These are phyloP conservation scores for Neostethus bicornis DNA, from an alignment of 2,797 vertebrate species.

Conservation along the genomic window DNA sequence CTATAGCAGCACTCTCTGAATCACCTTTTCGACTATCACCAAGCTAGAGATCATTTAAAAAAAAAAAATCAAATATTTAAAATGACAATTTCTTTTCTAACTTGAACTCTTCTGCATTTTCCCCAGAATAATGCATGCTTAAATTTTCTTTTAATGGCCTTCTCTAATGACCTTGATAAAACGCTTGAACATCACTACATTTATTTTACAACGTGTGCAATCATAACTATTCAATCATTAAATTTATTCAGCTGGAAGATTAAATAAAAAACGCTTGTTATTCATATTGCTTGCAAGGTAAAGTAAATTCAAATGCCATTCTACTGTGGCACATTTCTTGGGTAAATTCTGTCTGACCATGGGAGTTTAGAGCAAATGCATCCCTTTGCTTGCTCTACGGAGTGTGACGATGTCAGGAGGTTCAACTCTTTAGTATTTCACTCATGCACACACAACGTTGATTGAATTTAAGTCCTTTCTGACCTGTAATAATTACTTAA, in stretches of 20 bases:
- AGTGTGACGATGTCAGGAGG: neutral
- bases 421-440: slow-evolving; percentile 9
- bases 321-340: slow-evolving; percentile 13
- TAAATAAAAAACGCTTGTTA: neutral
- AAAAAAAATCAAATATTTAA: slow-evolving; percentile 1
- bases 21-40: slow-evolving; percentile 15
- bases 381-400: slow-evolving; percentile 4
- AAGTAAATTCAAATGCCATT: slow-evolving; percentile 19
- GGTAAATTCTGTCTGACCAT: slow-evolving; percentile 9
- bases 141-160: neutral
- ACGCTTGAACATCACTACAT: neutral
- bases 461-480: slow-evolving; percentile 1
- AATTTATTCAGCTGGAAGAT: slow-evolving; percentile 1
- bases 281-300: slow-evolving; percentile 11
- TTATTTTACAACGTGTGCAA: neutral
- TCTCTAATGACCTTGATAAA: neutral
- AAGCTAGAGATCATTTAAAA: neutral
- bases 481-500: slow-evolving; percentile 2
- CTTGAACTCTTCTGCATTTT: neutral
- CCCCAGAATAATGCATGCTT: neutral
- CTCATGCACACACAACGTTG: neutral
- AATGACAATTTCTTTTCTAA: neutral
- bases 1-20: neutral
- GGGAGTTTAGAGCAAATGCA: slow-evolving; percentile 9
- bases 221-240: slow-evolving; percentile 4